A percentile compares a stretch with the other conserved stretches of the same genome.
Conservation (phyloP, 1,140 invertebrate species). For the Drosophila paulistorum region DNA sequence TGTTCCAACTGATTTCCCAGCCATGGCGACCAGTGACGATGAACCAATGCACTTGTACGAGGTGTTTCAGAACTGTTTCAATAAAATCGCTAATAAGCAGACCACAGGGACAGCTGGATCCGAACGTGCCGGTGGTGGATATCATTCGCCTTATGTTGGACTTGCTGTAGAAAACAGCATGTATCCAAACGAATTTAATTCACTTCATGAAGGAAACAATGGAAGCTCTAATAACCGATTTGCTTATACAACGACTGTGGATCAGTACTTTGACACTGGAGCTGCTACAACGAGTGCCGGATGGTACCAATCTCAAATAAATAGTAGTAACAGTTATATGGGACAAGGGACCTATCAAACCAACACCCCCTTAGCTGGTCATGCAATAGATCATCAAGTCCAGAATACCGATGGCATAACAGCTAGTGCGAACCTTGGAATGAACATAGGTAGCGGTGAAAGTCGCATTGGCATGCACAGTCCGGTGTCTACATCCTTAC, state of each 20-base stretch:
- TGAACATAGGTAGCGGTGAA: slow-evolving; percentile 53
- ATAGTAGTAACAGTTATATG: slow-evolving; percentile 59
- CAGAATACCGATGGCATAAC: slow-evolving; percentile 65
- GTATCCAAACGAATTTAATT: slow-evolving; percentile 95
- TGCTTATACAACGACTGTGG: slow-evolving; percentile 84
- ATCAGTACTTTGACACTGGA: slow-evolving; percentile 81
- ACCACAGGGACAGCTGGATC: slow-evolving; percentile 87
- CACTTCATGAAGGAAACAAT: slow-evolving; percentile 75
- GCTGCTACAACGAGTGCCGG: slow-evolving; percentile 62
- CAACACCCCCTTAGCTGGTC: slow-evolving; percentile 54
- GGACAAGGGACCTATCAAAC: slow-evolving; percentile 73
- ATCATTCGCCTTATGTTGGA: slow-evolving; percentile 91
- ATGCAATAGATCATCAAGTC: slow-evolving; percentile 70
- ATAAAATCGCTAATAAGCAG: slow-evolving; percentile 98
- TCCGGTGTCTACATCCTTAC: too few species aligned
- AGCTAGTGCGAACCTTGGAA: slow-evolving; percentile 37
- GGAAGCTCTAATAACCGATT: slow-evolving; percentile 86
- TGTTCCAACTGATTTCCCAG: too few species aligned
- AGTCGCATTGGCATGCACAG: slow-evolving; percentile 57
- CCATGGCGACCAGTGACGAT: too few species aligned
- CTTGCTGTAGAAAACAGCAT: slow-evolving; percentile 93
- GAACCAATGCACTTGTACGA: slow-evolving; percentile 97
- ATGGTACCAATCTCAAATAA: slow-evolving; percentile 78
- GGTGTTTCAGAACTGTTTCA: slow-evolving; percentile 99
- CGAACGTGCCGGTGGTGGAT: slow-evolving; percentile 89